Evolutionary conservation across 2,113 vertebrate species (phyloP).

Genomic region (Cromileptes altivelis): DNA sequence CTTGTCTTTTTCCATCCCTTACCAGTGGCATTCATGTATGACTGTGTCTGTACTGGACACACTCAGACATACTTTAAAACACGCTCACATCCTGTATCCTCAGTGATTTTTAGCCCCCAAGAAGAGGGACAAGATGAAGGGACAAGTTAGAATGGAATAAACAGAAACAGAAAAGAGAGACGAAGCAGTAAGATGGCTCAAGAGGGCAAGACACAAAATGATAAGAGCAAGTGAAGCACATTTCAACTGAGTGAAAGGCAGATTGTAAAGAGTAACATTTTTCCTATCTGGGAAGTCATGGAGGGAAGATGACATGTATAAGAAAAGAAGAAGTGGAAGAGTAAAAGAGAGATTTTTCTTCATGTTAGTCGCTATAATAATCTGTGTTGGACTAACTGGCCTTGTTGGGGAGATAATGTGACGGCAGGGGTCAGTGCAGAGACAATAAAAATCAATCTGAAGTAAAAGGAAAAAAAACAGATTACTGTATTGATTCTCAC

Average conservation of each 20-base stretch:
- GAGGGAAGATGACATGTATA: slow-evolving; percentile 8
- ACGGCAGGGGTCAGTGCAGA: slow-evolving; percentile 81
- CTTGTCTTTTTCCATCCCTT: not conserved
- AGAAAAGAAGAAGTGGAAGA: slow-evolving; percentile 35
- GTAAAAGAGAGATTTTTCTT: slow-evolving; percentile 52
- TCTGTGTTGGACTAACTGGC: slow-evolving; percentile 80
- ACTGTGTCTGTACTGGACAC: slow-evolving; percentile 1
- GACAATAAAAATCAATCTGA: slow-evolving; percentile 81
- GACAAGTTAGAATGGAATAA: slow-evolving; percentile 11
- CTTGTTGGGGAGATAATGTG: slow-evolving; percentile 84
- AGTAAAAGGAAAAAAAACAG: slow-evolving; percentile 78
- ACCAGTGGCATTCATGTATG: not conserved
- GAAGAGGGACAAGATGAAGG: not conserved
- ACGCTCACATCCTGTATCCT: slow-evolving; percentile 10
- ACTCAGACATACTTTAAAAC: slow-evolving; percentile 13
- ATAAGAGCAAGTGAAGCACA: not conserved
- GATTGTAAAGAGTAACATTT: slow-evolving; percentile 12
- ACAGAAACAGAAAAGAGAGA: not conserved
- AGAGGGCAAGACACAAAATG: not conserved
- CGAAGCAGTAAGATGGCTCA: not conserved
- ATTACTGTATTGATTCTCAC: slow-evolving; percentile 81
- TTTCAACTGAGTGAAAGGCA: slow-evolving; percentile 35
- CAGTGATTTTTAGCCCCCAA: slow-evolving; percentile 17
- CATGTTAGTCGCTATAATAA: slow-evolving; percentile 73
- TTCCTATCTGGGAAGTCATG: slow-evolving; percentile 14